Evolutionary conservation across 2,113 vertebrate genomes (phyloP), one percentile per base, ranked within the genome.

Genomic region (Candoia aspera): DNA sequence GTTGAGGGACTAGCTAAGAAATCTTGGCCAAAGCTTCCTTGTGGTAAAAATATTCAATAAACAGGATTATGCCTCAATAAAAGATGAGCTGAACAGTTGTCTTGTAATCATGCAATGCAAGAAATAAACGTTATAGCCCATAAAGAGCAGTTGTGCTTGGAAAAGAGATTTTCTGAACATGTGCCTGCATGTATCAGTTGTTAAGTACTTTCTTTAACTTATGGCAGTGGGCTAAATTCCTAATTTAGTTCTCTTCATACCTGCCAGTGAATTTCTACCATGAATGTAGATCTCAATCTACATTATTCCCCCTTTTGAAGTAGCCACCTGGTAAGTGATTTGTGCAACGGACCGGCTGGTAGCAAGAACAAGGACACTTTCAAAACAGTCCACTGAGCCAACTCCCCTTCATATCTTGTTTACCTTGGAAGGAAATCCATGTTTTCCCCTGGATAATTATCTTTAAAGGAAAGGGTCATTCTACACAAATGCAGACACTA

Each of bases 31-130:
- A 94, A 90, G 57, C 57, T 94, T 93, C 92, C 92, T 93, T 91
- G 84, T 79, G 95, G 94, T 87, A 94, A 91, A 95, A 91, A 95
- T 90, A 95, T 93, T 89, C 91, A 85, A 29, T 90, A 62, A 93
- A 89, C 8, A 91, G 86, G 62, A 91, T 93, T 94, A 91, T 59
- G 86, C 90, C 53, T 91, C 90, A 94, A 91, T 91, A 64, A 89
- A 15, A 94, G 83, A 95, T 91, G 62, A 91, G 91, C 85, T 68
- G 59, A 64, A 87, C 89, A 62, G 58, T 93, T 85, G 13, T 92
- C 84, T 88, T 93, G 91, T 90, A 86, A 49, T 90, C 53, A 86
- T 53, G 89, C 58, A 91, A 33, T 23, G 90, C 85, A 60, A 73
- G 86, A 64, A 94, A 92, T 92, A 91, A 92, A 91, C 1, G 73